Base-by-base conservation (phyloP, 2,797 vertebrate genomes). In the Thunnus albacares region DNA sequence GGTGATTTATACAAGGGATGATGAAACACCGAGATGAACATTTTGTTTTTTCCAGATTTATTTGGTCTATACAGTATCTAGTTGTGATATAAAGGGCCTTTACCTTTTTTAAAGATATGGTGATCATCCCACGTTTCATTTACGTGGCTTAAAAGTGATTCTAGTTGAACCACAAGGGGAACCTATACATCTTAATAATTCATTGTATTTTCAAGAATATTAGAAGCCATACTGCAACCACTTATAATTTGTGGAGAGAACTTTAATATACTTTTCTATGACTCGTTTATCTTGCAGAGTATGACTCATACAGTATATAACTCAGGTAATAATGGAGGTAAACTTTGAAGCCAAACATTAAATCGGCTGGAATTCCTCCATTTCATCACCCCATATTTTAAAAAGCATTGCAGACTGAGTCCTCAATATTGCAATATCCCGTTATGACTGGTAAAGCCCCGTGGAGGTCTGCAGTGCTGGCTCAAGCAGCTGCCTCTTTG, bases 401-500 rank as follows among this genome's bases (percentile, higher is more conserved):
- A 87, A 90, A 85, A 80, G 65, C 72, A 82, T 84, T 88, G 63
- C 85, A 71, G 71, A 35, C 75, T 83, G 73, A 87, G 41, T 84
- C 73, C 70, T 90, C 79, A 85, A 74, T 89, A 89, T 92, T 89
- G 83, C 87, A 84, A 81, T 82, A 81, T 80, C 75, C 72, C 28
- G 57, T 87, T 89, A 84, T 85, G 87, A 86, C 65, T 80, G 67
- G 80, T 71, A 75, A 20, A 89, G 84, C 81, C 65, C 78, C 71
- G 73, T 87, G 86, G 84, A 89, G 79, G 74, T 87, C 79, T 84
- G 86, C 77, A 75, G 79, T 22, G 63, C 82, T 75, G 85, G 77
- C 86, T 87, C 74, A 77, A 79, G 80, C 87, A 81, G 83, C 89
- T 84, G 77, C 74, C 78, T 90, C 66, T 88, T 88, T 90, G 92